These are phyloP conservation scores for Sinocyclocheilus rhinocerous DNA, from an alignment of 2,113 vertebrate species.

Conservation along the genomic window DNA sequence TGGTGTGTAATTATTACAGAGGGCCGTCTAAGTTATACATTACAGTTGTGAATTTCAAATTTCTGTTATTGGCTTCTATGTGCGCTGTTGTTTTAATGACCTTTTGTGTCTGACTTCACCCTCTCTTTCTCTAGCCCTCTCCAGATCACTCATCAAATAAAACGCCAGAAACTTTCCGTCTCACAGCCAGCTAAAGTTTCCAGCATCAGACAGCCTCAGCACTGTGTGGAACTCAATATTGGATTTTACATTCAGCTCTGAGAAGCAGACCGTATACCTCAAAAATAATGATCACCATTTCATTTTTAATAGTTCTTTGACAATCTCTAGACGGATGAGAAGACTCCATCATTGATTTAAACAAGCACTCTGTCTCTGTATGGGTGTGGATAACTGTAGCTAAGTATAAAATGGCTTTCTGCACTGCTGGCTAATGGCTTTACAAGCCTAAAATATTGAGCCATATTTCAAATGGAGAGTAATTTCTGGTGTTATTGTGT, in stretches of 20 bases:
- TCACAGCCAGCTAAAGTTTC: constrained; percentile 10
- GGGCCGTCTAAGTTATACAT: not conserved
- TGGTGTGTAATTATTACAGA: constrained; percentile 21
- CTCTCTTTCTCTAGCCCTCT: not conserved
- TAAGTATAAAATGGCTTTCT: constrained; percentile 26
- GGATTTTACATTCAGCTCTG: constrained; percentile 9
- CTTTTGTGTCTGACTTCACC: constrained; percentile 13
- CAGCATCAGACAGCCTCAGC: not conserved
- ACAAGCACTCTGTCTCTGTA: constrained; percentile 8
- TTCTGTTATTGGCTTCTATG: not conserved
- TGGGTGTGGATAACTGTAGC: constrained; percentile 5
- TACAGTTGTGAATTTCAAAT: constrained; percentile 4
- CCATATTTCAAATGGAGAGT: constrained; percentile 20
- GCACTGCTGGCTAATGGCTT: constrained; percentile 31
- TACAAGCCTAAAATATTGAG: constrained; percentile 26
- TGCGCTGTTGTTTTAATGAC: not conserved
- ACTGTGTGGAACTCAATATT: not conserved
- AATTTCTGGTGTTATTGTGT: constrained; percentile 24
- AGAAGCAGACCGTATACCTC: not conserved
- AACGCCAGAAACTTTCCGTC: not conserved
- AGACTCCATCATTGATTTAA: constrained; percentile 31
- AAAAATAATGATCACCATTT: constrained; percentile 28
- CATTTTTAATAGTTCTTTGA: constrained; percentile 35
- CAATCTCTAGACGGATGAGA: not conserved
- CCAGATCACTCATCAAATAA: constrained; percentile 19